A percentile compares a stretch with the other conserved stretches of the same genome.
Evolutionary conservation across 2,113 vertebrate genomes (phyloP).

Genomic region (Cynocephalus volans): DNA sequence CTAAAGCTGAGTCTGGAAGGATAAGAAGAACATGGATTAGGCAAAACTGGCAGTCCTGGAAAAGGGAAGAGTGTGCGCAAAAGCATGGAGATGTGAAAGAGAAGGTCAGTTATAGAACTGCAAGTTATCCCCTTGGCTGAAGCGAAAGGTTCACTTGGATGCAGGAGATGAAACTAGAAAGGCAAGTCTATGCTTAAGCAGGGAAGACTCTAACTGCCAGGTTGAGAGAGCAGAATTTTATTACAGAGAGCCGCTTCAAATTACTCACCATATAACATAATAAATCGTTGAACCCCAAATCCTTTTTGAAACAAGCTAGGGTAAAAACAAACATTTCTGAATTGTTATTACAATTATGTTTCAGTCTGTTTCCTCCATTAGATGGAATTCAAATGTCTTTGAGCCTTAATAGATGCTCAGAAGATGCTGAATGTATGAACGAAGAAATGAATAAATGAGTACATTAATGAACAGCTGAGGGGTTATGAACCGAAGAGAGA

Average conservation of each 20-base stretch:
- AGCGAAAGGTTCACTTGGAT: constrained; percentile 8
- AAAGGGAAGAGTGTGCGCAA: neutral
- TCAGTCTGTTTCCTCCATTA: constrained; percentile 71
- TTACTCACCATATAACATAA: constrained; percentile 71
- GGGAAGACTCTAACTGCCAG: neutral
- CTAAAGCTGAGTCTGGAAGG: neutral
- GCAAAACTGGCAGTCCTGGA: neutral
- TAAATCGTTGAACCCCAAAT: constrained; percentile 68
- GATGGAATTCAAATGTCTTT: constrained; percentile 67
- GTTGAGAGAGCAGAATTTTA: neutral
- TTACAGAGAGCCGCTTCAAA: constrained; percentile 30
- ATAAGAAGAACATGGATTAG: neutral
- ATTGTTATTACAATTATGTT: constrained; percentile 71
- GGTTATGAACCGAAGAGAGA: neutral
- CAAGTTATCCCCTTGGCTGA: neutral
- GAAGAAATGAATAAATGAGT: constrained; percentile 49
- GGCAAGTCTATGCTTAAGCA: neutral
- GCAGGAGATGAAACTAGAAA: neutral
- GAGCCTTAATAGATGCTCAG: constrained; percentile 15
- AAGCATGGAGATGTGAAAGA: neutral
- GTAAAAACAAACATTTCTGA: constrained; percentile 75
- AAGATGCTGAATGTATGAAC: constrained; percentile 56
- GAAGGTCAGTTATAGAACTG: neutral
- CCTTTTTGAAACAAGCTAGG: constrained; percentile 58
- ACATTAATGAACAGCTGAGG: constrained; percentile 51